A percentile compares a stretch with the other conserved stretches of the same genome.
Evolutionary conservation across 2,113 vertebrate species (phyloP).

Genomic region (Actenoides hombroni): DNA sequence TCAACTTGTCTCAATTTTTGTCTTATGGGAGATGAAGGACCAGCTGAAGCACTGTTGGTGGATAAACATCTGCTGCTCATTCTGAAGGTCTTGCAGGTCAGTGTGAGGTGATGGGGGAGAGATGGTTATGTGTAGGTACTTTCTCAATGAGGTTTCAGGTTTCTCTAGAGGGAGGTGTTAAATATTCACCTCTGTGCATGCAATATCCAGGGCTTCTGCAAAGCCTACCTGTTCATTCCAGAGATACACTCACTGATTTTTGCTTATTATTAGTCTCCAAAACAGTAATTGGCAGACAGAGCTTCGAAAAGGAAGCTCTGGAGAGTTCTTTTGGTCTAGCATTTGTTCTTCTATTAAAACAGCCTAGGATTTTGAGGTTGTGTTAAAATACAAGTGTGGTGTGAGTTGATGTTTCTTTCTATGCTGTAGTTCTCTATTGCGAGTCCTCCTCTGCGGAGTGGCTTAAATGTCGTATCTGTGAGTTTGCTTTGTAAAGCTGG

Average conservation of each 20-base stretch:
- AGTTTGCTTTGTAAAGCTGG: neutral
- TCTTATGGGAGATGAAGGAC: neutral
- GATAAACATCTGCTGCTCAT: neutral
- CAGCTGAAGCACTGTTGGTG: neutral
- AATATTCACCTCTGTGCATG: accelerated
- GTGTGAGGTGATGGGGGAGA: accelerated
- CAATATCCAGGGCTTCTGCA: neutral
- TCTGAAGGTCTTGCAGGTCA: neutral
- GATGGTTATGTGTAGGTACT: neutral
- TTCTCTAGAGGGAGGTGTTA: neutral
- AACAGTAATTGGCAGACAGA: neutral
- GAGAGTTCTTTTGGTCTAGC: neutral
- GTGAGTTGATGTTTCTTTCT: neutral
- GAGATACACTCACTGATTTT: neutral
- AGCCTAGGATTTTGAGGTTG: neutral
- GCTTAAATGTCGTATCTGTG: neutral
- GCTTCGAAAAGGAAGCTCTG: neutral
- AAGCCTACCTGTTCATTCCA: neutral
- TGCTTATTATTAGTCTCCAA: neutral
- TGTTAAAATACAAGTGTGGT: accelerated
- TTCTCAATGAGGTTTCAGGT: neutral
- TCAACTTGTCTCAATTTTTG: neutral
- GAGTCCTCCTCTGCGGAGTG: neutral
- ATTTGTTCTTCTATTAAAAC: neutral
- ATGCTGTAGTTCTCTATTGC: neutral